Percentiles rank a stretch among this genome's conserved stretches.
phyloP scores from a whole-genome alignment of 2,113 vertebrate genomes.

The Casuarius casuarius region DNA sequence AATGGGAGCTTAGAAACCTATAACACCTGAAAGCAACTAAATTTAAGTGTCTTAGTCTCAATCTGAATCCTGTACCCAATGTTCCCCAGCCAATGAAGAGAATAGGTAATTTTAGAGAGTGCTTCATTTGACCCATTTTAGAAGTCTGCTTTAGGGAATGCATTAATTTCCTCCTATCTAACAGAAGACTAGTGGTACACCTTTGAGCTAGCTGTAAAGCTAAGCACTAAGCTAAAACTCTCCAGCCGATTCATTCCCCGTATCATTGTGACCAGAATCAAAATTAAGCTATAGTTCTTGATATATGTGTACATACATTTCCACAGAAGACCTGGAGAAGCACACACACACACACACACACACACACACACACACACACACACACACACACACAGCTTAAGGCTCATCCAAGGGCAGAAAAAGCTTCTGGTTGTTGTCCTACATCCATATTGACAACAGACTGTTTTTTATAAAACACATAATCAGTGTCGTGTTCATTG shows the following conservation, averaged over 20 bases:
- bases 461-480: not conserved
- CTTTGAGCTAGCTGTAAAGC: not conserved
- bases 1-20: not conserved
- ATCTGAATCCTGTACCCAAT: not conserved
- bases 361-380: accelerated
- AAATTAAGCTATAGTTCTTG: not conserved
- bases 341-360: accelerated
- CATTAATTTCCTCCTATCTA: not conserved
- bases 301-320: not conserved
- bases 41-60: not conserved
- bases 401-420: not conserved
- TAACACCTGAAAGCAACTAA: not conserved
- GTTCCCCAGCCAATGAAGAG: not conserved
- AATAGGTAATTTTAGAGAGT: not conserved
- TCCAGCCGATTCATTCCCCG: not conserved
- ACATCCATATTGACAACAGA: not conserved
- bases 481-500: not conserved
- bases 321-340: not conserved
- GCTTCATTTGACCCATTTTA: not conserved
- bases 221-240: not conserved
- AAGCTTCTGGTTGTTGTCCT: not conserved
- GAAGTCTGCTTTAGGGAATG: not conserved
- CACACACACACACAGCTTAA: not conserved
- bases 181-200: not conserved
- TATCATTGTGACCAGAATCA: not conserved